Conservation (phyloP, 2,888 invertebrate species). For the Lymantria monacha region DNA sequence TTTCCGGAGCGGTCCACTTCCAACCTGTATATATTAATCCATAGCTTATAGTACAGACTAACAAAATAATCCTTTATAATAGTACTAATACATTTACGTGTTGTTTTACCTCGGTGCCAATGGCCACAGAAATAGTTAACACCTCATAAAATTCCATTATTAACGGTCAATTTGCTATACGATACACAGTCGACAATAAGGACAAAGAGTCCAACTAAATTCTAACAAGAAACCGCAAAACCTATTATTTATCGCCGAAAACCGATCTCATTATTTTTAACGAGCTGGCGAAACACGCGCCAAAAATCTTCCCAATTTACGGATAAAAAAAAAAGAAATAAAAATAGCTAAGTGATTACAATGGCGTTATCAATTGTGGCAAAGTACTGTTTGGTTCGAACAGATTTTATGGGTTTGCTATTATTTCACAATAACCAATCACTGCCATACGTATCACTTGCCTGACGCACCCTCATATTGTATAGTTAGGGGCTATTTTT, state of each 20-base stretch:
- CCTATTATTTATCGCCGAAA: slow-evolving; percentile 59
- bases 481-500: slow-evolving; percentile 16
- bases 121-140: slow-evolving; percentile 10
- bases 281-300: slow-evolving; percentile 57
- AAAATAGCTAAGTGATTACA: slow-evolving; percentile 60
- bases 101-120: slow-evolving; percentile 3
- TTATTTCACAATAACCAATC: slow-evolving; percentile 78
- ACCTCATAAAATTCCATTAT: slow-evolving; percentile 20
- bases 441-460: slow-evolving; percentile 69
- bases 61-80: no score
- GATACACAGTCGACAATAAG: slow-evolving; percentile 24
- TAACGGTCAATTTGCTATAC: slow-evolving; percentile 26
- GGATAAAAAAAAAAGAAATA: slow-evolving; percentile 54
- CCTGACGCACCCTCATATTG: slow-evolving; percentile 58
- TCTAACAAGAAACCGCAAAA: slow-evolving; percentile 41
- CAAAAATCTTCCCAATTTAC: slow-evolving; percentile 71
- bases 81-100: no score
- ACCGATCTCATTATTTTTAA: slow-evolving; percentile 77
- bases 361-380: slow-evolving; percentile 18
- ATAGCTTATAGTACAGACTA: no score
- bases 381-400: slow-evolving; percentile 13
- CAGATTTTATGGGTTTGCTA: slow-evolving; percentile 52
- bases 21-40: no score
- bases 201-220: slow-evolving; percentile 27
- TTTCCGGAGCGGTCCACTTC: no score